Evolutionary conservation across 2,888 invertebrate genomes (phyloP).

Genomic region (Hanleya hanleyi): DNA sequence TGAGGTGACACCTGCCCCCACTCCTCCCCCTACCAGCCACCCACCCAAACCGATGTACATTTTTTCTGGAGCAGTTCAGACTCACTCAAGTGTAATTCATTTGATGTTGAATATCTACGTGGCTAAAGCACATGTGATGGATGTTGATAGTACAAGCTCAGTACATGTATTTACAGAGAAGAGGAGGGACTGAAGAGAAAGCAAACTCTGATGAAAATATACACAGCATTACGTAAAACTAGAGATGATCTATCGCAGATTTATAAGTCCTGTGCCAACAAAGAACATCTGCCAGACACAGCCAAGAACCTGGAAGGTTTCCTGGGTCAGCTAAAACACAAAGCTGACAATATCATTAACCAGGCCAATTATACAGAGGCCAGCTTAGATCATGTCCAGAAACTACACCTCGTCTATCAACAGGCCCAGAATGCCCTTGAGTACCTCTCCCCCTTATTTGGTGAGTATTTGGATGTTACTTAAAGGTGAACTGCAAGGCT

Average conservation of each 20-base stretch:
- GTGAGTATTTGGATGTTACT: too few species aligned
- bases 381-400: not conserved
- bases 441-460: not conserved
- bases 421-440: conserved; percentile 1
- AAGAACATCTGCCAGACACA: not conserved
- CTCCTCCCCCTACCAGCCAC: too few species aligned
- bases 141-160: too few species aligned
- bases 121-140: too few species aligned
- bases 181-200: not conserved
- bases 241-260: not conserved
- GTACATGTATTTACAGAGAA: not conserved
- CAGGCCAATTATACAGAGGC: not conserved
- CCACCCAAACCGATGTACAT: too few species aligned
- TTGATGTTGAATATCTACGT: too few species aligned
- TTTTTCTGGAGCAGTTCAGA: too few species aligned
- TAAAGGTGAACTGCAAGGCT: too few species aligned
- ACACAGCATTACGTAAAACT: not conserved
- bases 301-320: not conserved
- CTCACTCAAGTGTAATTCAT: too few species aligned
- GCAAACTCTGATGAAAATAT: not conserved
- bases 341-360: not conserved
- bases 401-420: not conserved
- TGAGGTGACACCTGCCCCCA: too few species aligned
- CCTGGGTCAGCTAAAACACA: not conserved
- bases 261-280: not conserved